Conservation (phyloP, 2,113 vertebrate species). For the Climacteris rufus region DNA sequence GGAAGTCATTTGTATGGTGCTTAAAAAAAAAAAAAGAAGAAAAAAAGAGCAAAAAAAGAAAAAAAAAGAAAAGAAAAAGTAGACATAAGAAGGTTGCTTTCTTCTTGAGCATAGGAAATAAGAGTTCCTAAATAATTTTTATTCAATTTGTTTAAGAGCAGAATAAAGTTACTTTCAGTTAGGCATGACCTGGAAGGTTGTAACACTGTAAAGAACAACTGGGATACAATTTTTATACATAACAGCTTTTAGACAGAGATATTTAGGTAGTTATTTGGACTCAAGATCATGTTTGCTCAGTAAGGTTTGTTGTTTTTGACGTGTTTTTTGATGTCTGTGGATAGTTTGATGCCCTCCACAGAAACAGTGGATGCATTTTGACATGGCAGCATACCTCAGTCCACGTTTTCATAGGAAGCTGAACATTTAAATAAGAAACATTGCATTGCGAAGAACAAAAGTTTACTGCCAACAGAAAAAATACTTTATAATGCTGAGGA, state of each 20-base stretch:
- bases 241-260: neutral
- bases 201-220: neutral
- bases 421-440: neutral
- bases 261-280: neutral
- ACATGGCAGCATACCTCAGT: neutral
- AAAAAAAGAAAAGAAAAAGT: neutral
- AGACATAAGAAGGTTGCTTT: neutral
- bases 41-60: neutral
- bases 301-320: neutral
- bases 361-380: neutral
- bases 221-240: neutral
- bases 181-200: neutral
- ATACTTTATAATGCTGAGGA: neutral
- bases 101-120: neutral
- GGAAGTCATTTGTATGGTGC: conserved; percentile 42
- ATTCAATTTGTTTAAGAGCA: neutral
- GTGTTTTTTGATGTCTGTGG: neutral
- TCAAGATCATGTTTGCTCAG: neutral
- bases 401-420: neutral
- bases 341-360: neutral
- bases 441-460: neutral
- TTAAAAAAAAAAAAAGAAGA: neutral
- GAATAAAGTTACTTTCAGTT: neutral
- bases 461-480: neutral
- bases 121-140: neutral